Evolutionary conservation across 64 coral and sea anemone genomes (phyloP).

Genomic region (Montipora sp.): DNA sequence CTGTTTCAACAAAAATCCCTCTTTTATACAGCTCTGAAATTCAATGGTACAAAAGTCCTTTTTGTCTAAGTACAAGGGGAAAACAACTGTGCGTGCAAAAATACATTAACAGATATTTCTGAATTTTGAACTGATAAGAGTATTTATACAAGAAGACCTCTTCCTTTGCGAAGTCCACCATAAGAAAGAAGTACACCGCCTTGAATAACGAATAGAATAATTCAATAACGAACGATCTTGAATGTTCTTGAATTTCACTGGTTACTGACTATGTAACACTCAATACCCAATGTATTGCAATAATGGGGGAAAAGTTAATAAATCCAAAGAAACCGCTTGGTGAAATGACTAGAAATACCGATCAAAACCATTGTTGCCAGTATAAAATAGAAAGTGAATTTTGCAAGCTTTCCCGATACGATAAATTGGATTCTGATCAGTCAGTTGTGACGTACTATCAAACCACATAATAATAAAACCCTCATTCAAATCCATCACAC

Average conservation of each 20-base stretch:
- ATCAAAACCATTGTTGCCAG: neutral
- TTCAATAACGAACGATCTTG: neutral
- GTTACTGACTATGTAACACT: neutral
- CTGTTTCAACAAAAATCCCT: conserved; percentile 92
- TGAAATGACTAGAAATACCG: neutral
- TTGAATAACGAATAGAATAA: neutral
- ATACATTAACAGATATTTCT: neutral
- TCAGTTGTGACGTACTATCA: conserved; percentile 1
- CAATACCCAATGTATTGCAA: neutral
- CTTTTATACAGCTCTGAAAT: conserved; percentile 81
- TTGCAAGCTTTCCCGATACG: neutral
- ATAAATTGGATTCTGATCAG: neutral
- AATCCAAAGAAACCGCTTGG: conserved; percentile 20
- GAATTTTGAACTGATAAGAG: neutral
- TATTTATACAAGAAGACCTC: neutral
- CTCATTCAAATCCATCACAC: neutral
- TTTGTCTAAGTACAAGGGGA: neutral
- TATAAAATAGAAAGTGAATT: neutral
- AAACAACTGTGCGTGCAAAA: neutral
- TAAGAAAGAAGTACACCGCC: neutral
- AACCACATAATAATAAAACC: neutral
- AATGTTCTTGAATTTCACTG: neutral
- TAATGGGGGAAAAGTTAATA: conserved; percentile 18
- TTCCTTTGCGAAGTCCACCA: neutral
- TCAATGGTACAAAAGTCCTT: conserved; percentile 2